Base-by-base conservation (phyloP, 2,888 invertebrate genomes). In the Pegoplata infirma region DNA sequence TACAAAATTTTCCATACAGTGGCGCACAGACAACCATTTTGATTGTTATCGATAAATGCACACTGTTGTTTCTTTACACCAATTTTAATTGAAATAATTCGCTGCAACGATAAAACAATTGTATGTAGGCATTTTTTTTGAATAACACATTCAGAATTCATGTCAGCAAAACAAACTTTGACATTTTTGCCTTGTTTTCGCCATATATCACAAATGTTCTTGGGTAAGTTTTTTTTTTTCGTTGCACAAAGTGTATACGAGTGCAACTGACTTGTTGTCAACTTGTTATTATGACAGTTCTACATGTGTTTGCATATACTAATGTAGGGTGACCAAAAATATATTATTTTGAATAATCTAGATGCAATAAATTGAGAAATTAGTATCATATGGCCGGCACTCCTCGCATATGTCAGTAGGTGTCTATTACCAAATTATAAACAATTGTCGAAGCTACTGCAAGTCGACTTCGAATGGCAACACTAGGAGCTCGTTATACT, bases 11-110 rank as follows among this genome's bases (percentile, higher is more conserved):
- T 49, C 16, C 56, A 66, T 51, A 21, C 23, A 40, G 25, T 19
- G n/a, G n/a, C n/a, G 55, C 53, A 55, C 40, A 71, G 59, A 73
- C 66, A 78, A 61, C n/a, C 68, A 71, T 74, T 66, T 78, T 68
- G 63, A 53, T 64, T 64, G 16, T 12, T 63, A 64, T 64, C 77
- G 77, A 64, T 73, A 58, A 16, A n/a, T n/a, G n/a, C 49, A 56
- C n/a, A 55, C 23, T 47, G 49, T 40, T 47, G 25, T 8, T 40
- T 10, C 47, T 73, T 16, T 36, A 19, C 61, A 67, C 16, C 44
- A 66, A 28, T 12, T 3, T n/a, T 28, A 25, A 19, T 25, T 64
- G 32, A 3, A 56, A 63, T 23, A 44, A 63, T 55, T 63, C 12
- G 21, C 44, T 3, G 8, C 55, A 64, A 32, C n/a, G 0, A 25